These are phyloP conservation scores for Eira barbara DNA, from an alignment of 2,113 vertebrate genomes.

Conservation along the genomic window DNA sequence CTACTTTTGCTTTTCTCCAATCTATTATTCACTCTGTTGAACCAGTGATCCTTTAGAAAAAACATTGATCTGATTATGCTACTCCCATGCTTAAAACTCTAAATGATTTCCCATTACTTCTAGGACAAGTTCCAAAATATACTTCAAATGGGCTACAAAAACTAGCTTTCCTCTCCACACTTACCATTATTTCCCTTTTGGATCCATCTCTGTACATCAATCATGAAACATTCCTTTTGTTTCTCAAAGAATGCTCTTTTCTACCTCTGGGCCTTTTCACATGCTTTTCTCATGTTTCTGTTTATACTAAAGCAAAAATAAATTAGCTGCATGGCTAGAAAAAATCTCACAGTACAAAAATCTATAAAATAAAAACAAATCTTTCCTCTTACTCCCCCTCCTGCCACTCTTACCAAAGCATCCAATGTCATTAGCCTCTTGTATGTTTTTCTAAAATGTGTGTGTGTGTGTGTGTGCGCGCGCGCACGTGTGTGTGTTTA, in stretches of 20 bases:
- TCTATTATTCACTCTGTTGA: conserved; percentile 22
- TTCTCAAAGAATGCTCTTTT: not conserved
- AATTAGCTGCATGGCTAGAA: not conserved
- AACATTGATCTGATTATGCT: not conserved
- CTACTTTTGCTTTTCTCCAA: not conserved
- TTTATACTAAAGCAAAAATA: not conserved
- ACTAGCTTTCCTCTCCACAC: not conserved
- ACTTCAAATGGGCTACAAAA: not conserved
- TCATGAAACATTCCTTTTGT: not conserved
- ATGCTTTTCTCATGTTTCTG: not conserved
- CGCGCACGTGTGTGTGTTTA: not conserved
- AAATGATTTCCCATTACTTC: conserved; percentile 25
- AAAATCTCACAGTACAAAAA: not conserved
- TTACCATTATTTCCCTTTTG: not conserved
- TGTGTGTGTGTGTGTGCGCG: not conserved
- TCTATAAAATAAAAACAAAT: not conserved
- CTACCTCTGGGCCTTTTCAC: not conserved
- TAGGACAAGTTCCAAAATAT: conserved; percentile 32
- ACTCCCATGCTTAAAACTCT: not conserved
- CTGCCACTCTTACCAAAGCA: not conserved
- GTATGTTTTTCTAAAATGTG: not conserved
- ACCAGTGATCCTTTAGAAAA: not conserved
- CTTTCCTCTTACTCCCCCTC: not conserved
- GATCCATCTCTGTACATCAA: not conserved
- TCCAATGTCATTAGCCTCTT: not conserved